Evolutionary conservation across 2,113 vertebrate species (phyloP), one percentile per base, ranked within the genome.

Genomic region (Stegostoma tigrinum): DNA sequence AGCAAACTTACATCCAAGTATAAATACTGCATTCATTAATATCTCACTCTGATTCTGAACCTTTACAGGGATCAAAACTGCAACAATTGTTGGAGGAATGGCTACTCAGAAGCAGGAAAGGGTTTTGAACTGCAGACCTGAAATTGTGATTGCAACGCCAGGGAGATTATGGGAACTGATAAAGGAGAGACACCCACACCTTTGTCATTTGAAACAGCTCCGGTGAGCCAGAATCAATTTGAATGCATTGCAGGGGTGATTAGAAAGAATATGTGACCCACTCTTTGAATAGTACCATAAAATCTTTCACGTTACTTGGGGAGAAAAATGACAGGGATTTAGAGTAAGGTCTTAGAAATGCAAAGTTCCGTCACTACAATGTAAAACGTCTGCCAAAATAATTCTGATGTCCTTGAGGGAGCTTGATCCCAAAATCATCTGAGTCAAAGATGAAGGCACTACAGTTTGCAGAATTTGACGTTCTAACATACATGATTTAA

Each of bases 121-220:
- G 96, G 97, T 99, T 96, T 96, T 99, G 96, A 99, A 98, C 96
- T 98, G 97, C 80, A 97, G 97, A 96, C 99, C 99, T 1, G 98
- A 99, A 97, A 99, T 99, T 75, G 96, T 99, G 15, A 97, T 99
- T 15, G 99, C 98, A 70, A 99, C 99, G 17, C 99, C 99, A 0
- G 99, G 99, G 68, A 98, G 99, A 15, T 96, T 99, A 96, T 99
- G 99, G 99, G 99, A 99, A 96, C 96, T 99, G 27, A 97, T 99
- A 96, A 98, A 98, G 96, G 99, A 99, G 96, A 98, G 96, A 75
- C 98, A 99, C 95, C 97, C 98, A 1, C 99, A 99, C 97, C 97
- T 99, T 89, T 97, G 97, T 95, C 98, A 98, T 96, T 98, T 99
- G 67, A 97, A 97, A 64, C 98, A 98, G 96, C 98, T 99, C 96